phyloP scores from a whole-genome alignment of 2,888 invertebrate species.

The Miltochrista miniata region DNA sequence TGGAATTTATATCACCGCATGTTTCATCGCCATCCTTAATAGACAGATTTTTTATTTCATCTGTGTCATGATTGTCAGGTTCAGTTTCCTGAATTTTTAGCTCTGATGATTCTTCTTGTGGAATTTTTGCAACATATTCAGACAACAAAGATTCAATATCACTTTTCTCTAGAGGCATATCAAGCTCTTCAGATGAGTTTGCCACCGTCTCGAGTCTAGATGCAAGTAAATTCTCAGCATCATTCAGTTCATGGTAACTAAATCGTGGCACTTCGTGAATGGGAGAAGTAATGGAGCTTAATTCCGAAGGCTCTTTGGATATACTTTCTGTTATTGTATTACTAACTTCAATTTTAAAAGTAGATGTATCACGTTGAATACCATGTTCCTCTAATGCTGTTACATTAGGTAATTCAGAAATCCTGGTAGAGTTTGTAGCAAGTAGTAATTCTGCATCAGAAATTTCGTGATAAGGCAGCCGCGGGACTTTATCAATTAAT shows the following conservation, averaged over 20 bases:
- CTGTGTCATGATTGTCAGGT: not conserved
- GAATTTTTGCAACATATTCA: not conserved
- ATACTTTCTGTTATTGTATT: not conserved
- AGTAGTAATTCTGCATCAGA: slow-evolving; percentile 47
- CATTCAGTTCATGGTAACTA: slow-evolving; percentile 53
- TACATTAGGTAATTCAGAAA: slow-evolving; percentile 16
- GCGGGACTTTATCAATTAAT: too few species aligned
- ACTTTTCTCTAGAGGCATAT: not conserved
- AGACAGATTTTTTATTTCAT: not conserved
- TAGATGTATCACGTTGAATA: slow-evolving; percentile 8
- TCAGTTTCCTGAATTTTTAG: not conserved
- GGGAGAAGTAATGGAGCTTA: too few species aligned
- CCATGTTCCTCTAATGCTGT: not conserved
- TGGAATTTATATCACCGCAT: too few species aligned
- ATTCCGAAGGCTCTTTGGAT: too few species aligned
- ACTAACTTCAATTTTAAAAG: slow-evolving; percentile 11
- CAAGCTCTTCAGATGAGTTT: not conserved
- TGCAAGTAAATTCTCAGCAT: slow-evolving; percentile 54
- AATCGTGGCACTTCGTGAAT: slow-evolving; percentile 49
- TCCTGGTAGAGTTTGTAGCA: slow-evolving; percentile 34
- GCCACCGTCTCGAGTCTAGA: slow-evolving; percentile 8
- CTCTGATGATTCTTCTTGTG: slow-evolving; percentile 5
- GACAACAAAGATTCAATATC: not conserved
- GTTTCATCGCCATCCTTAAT: too few species aligned
- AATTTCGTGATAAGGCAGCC: slow-evolving; percentile 44